Base-by-base conservation (phyloP, 1,140 invertebrate genomes). In the Uloborus diversus region DNA sequence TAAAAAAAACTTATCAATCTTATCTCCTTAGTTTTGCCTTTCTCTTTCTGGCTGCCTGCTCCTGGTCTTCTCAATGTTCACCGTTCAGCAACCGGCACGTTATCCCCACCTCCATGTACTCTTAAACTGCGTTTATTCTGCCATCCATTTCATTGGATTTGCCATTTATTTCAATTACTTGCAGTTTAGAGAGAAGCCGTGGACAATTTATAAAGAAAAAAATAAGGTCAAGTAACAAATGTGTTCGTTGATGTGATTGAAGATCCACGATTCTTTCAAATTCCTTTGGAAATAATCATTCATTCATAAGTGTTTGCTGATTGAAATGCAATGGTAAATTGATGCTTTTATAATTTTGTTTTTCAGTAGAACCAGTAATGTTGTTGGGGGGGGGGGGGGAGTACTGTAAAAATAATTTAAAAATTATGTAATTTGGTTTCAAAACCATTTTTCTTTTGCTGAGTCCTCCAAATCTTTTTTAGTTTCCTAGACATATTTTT, bases 71-170 rank as follows among this genome's bases (percentile, higher is more conserved):
- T 84, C 87, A 1, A 88, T 87, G 59, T 82, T 92, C 27, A 86
- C 90, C 62, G 83, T 94, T 0, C 86, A 89, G 47, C 91, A 96
- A 17, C 95, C 95, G 0, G 73, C 83, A 1, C 88, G 86, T 53
- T 94, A 93, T 85, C 96, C 96, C 17, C 93, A 98, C 88, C 85
- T 98, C 14, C 97, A 91, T 88, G 89, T 94, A n/a, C 87, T 97
- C 28, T 85, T 96, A 11, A 90, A 96, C 76, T 94, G 94, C 1
- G 85, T 92, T 11, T 96, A 92, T 88, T 94, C 92, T 51, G 97
- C 92, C 87, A 84, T 85, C 3, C 96, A 98, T 89, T 97, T 97
- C 86, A 53, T 93, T 5, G 83, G 90, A 7, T 98, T 98, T 86
- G 91, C 92, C 79, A 33, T 92, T 1, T 96, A 94, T 88, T 97